Base-by-base conservation (phyloP, 53 echinoderm and acorn worm genomes). In the Paelopatides confundens region DNA sequence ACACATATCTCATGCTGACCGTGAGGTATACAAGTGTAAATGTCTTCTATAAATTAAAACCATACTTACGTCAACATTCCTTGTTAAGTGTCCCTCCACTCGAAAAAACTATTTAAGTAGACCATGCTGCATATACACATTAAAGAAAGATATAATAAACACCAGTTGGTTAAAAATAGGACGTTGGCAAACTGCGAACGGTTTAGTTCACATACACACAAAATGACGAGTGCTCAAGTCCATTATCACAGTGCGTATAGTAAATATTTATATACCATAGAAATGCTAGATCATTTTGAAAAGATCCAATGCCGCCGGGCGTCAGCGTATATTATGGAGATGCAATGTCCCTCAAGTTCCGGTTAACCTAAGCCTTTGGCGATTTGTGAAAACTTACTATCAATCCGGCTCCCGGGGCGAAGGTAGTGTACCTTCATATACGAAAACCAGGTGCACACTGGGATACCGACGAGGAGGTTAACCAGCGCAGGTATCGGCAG, bases 401-500 rank as follows among this genome's bases (percentile, higher is more conserved):
- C 18, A 29, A 46, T 74, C 74, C n/a, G n/a, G n/a, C n/a, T 74
- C 74, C 74, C 47, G 74, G 39, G 74, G 74, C 74, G 74, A 74
- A 74, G 40, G 38, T n/a, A 74, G 74, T 40, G 14, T 40, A 26
- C 37, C 40, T 33, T 69, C 9, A 48, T 12, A 48, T 9, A 48
- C 12, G 17, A 69, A 67, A 69, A 40, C 26, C 7, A 74, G 74
- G 74, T 74, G 21, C 58, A n/a, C 58, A 58, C 58, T 58, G 24
- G 24, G 58, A 58, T 21, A 23, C 58, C 43, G 43, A 43, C 12
- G 58, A 58, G 58, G 58, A 58, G 58, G 58, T 58, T 18, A 58
- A 58, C 58, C 58, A 21, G 21, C 26, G 24, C 24, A 58, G 58
- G 58, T 58, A 58, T 58, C 58, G 58, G 58, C 6, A 58, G 58